Evolutionary conservation across 2,113 vertebrate genomes (phyloP), one percentile per base, ranked within the genome.

Genomic region (Actenoides hombroni): DNA sequence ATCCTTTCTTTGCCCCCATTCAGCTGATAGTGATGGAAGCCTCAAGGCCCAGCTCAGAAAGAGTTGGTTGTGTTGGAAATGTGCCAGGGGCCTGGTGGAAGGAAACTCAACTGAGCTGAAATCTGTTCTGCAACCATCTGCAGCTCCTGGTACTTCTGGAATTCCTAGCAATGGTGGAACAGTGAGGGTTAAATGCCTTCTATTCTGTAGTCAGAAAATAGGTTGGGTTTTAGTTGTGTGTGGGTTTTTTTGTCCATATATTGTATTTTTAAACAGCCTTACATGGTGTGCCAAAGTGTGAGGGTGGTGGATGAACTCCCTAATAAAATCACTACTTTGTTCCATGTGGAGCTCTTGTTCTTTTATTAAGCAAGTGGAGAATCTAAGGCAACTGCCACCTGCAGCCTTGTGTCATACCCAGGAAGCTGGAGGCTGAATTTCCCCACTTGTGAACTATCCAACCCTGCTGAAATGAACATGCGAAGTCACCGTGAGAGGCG

Each of bases 311-410:
- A n/a, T 56, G 73, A 51, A 12, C 48, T 83, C 31, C 57, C 82
- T 42, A 94, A 95, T 96, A 95, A 95, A 96, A 26, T 63, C 53
- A 53, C 5, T 20, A 2, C 54, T 77, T 88, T 35, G 49, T 83
- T 83, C 73, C 39, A 28, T 2, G 19, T 42, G 83, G 65, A 68
- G 60, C 64, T 86, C 21, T 37, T 67, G 31, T n/a, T 65, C 40
- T 69, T 94, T 73, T 56, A 44, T n/a, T 20, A 68, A 35, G 61
- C 29, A 35, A 73, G 61, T 3, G 42, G 10, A 63, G 16, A 48
- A 28, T 59, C 35, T 59, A 40, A 67, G 61, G 44, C 28, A 69
- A 24, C 33, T 75, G 16, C 53, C 18, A 25, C 31, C n/a, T 77
- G 59, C 31, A 78, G 51, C 53, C 12, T 42, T 68, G 44, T 24